These are phyloP conservation scores for Lasioglossum leucozonium DNA, from an alignment of 2,888 invertebrate species.

Conservation along the genomic window DNA sequence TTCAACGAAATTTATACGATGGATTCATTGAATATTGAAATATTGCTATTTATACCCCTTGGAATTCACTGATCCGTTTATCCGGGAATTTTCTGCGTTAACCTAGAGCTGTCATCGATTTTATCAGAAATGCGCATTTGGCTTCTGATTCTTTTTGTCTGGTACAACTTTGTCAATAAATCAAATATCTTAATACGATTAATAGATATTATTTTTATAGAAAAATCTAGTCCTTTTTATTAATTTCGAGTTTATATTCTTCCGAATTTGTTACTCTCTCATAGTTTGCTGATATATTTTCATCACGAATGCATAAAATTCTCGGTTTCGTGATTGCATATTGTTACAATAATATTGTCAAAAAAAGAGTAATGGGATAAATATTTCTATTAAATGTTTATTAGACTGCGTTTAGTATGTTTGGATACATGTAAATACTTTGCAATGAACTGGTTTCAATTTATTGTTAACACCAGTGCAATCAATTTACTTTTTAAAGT, in stretches of 20 bases:
- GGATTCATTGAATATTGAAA: slow-evolving; percentile 2
- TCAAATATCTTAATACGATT: background rate
- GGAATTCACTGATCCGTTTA: background rate
- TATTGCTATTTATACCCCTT: background rate
- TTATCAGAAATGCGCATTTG: background rate
- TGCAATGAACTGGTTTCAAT: background rate
- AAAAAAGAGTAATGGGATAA: background rate
- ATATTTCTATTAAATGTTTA: background rate
- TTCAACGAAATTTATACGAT: background rate
- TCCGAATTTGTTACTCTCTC: background rate
- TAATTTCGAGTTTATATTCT: background rate
- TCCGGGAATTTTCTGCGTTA: background rate
- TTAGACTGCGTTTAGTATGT: too few species aligned
- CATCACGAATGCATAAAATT: background rate
- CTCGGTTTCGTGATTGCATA: background rate
- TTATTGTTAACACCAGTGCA: background rate
- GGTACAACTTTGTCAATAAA: background rate
- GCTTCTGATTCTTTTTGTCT: background rate
- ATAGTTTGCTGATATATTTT: background rate
- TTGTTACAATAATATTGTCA: background rate
- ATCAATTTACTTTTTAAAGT: too few species aligned
- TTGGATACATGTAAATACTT: background rate
- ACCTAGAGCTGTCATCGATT: background rate
- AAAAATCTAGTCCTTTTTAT: background rate
- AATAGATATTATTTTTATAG: background rate